Base-by-base conservation (phyloP, 92 coral and sea anemone species). In the Diadumene lineata region DNA sequence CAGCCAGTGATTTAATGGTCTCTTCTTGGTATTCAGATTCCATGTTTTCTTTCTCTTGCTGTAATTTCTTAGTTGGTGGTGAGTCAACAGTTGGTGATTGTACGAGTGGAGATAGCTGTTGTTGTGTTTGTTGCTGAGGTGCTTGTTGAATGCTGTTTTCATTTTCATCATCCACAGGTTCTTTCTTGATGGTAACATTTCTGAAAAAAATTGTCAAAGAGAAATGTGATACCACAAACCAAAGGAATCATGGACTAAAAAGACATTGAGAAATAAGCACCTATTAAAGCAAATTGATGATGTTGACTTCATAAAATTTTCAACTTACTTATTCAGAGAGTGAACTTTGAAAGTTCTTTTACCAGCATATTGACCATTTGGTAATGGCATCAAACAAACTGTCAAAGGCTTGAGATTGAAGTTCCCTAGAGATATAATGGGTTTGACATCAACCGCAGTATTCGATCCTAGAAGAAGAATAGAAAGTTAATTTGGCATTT, bases 311-410 rank as follows among this genome's bases (percentile, higher is more conserved):
- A n/a, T n/a, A n/a, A n/a, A n/a, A n/a, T n/a, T n/a, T 6, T 38
- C 6, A 4, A 38, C 48, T 38, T 53, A 21, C 60, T 53, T 53
- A 23, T 21, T 53, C 6, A 48, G 16, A n/a, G 74, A 17, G 21
- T 17, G 34, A 19, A 44, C 74, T 24, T 21, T 48, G n/a, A 50
- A 44, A 27, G 57, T 66, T 53, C 60, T 53, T 21, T 15, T 18
- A 0, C 43, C 29, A 13, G 48, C 15, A 28, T 48, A 34, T 26
- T 69, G 56, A 7, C 60, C 74, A 21, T 46, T 69, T 8, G 74
- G 74, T 11, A 69, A 26, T 10, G 60, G 33, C 60, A 46, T 69
- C 32, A 69, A 69, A 28, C 60, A 60, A 21, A 69, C 31, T 11
- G 74, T 44, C 3, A 69, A 69, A 17, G 18, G 32, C 29, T 28